phyloP scores from a whole-genome alignment of 1,140 invertebrate species.

The Agrypnia vestita region DNA sequence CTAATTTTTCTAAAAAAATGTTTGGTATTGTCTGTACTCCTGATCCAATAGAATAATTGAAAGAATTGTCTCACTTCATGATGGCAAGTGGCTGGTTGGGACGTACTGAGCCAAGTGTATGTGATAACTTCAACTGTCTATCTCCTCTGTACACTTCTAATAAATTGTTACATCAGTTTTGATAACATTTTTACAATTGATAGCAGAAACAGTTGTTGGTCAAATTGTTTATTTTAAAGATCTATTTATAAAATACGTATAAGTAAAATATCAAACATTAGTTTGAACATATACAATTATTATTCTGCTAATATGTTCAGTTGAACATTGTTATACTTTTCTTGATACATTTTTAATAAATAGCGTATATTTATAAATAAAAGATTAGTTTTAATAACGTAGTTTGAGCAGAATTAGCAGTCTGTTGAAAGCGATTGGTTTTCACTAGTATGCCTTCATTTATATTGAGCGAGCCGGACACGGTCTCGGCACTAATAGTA shows the following conservation, averaged over 20 bases:
- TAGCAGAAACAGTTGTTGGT: conserved; percentile 44
- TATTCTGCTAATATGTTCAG: conserved; percentile 39
- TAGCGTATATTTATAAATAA: conserved; percentile 51
- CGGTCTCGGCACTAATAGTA: background rate
- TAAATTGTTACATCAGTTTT: conserved; percentile 42
- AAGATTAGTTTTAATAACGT: conserved; percentile 55
- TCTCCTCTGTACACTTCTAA: conserved; percentile 20
- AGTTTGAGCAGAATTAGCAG: conserved; percentile 56
- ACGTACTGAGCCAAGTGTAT: conserved; percentile 1
- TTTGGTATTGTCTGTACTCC: background rate
- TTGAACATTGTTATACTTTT: conserved; percentile 54
- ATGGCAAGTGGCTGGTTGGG: too few species aligned
- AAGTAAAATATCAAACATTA: conserved; percentile 35
- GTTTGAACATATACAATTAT: conserved; percentile 42
- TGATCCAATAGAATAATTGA: too few species aligned
- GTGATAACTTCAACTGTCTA: conserved; percentile 16
- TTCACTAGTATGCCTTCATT: conserved; percentile 62
- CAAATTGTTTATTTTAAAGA: conserved; percentile 49
- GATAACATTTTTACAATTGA: conserved; percentile 42
- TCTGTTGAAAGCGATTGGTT: conserved; percentile 61
- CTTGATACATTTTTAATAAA: conserved; percentile 55
- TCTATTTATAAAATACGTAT: conserved; percentile 40
- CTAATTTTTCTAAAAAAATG: background rate
- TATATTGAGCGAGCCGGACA: conserved; percentile 49
- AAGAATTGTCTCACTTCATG: too few species aligned